Evolutionary conservation across 2,888 invertebrate species (phyloP).

Genomic region (Laothoe populi): DNA sequence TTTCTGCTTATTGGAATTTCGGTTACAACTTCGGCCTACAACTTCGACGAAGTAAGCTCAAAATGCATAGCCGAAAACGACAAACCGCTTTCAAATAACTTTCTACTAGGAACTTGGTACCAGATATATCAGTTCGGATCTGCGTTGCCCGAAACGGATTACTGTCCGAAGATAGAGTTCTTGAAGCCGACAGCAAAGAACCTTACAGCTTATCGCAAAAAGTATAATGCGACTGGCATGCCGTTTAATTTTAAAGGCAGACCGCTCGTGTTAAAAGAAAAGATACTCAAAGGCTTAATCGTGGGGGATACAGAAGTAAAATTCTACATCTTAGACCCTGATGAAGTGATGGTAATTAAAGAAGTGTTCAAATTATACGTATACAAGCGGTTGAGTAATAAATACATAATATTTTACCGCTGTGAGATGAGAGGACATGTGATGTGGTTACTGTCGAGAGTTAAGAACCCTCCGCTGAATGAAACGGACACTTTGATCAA

Average conservation of each 20-base stretch:
- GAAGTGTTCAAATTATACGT: constrained; percentile 6
- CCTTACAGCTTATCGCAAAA: constrained; percentile 29
- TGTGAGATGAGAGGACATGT: constrained; percentile 33
- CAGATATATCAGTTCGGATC: constrained; percentile 31
- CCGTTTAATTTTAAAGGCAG: constrained; percentile 30
- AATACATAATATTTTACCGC: constrained; percentile 30
- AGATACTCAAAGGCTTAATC: constrained; percentile 1
- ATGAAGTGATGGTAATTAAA: constrained; percentile 16
- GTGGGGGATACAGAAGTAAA: constrained; percentile 32
- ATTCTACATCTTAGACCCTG: constrained; percentile 32
- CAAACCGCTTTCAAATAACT: constrained; percentile 28
- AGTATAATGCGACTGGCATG: constrained; percentile 10
- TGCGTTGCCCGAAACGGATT: constrained; percentile 11
- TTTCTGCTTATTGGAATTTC: neutral
- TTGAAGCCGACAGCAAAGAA: constrained; percentile 29
- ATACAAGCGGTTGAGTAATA: constrained; percentile 29
- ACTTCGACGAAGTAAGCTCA: constrained; percentile 30
- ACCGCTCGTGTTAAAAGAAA: constrained; percentile 17
- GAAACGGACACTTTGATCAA: constrained; percentile 23
- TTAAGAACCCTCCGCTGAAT: constrained; percentile 14
- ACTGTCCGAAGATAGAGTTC: constrained; percentile 30
- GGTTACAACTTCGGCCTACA: constrained; percentile 2
- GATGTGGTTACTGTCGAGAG: constrained; percentile 18
- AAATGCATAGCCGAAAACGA: constrained; percentile 32
- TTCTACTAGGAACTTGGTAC: constrained; percentile 35